A percentile compares a stretch with the other conserved stretches of the same genome.
Evolutionary conservation across 2,113 vertebrate genomes (phyloP).

Genomic region (Motacilla alba): DNA sequence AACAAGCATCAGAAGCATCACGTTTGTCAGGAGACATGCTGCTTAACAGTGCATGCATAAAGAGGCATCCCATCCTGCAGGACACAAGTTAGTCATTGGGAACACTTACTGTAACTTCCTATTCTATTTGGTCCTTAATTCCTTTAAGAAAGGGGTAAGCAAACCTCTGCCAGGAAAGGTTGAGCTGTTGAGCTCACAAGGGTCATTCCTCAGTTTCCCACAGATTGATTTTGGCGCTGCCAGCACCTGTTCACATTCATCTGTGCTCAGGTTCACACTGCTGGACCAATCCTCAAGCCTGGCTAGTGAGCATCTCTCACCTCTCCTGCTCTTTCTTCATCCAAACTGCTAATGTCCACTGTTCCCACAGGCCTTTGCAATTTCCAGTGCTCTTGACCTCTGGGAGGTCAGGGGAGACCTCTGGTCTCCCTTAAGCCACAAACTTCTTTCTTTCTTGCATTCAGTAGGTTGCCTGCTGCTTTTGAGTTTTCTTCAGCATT

Average conservation of each 20-base stretch:
- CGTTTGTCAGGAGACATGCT: not conserved
- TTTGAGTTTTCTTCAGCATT: not conserved
- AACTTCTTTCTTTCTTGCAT: not conserved
- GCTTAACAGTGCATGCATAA: not conserved
- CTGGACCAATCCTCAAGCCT: not conserved
- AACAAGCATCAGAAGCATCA: not conserved
- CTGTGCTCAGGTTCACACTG: not conserved
- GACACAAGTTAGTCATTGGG: not conserved
- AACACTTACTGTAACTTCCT: not conserved
- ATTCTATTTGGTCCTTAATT: not conserved
- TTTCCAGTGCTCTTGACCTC: not conserved
- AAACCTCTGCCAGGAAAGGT: not conserved
- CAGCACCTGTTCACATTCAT: not conserved
- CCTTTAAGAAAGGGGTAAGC: not conserved
- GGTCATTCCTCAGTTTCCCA: not conserved
- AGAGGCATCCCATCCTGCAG: not conserved
- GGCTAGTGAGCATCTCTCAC: not conserved
- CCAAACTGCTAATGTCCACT: not conserved
- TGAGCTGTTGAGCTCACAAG: not conserved
- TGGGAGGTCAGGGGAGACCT: not conserved
- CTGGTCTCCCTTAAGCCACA: not conserved
- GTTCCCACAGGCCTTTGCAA: not conserved
- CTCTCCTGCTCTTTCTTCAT: not conserved
- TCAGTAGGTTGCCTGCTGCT: not conserved
- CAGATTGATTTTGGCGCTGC: accelerated